A percentile compares a stretch with the other conserved stretches of the same genome.
phyloP scores from a whole-genome alignment of 2,888 invertebrate species.

The Lycophotia porphyrea region DNA sequence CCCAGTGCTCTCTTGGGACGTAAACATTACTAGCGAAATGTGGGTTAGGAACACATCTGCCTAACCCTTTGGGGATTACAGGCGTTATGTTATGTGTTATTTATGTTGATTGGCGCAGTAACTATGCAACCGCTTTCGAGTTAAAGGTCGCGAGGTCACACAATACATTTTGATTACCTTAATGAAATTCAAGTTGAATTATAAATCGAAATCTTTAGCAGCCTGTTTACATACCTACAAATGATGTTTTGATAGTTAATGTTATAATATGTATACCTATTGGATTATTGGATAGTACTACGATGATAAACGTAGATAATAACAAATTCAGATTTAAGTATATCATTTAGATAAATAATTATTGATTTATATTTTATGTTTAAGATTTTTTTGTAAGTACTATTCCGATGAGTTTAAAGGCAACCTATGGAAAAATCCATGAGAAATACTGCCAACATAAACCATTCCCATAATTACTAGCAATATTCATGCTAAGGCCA shows the following conservation, averaged over 20 bases:
- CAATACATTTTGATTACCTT: background rate
- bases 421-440: constrained; percentile 8
- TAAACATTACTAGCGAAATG: too few relatives aligned
- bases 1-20: too few relatives aligned
- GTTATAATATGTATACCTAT: constrained; percentile 1
- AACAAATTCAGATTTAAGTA: background rate
- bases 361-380: too few relatives aligned
- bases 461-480: constrained; percentile 15
- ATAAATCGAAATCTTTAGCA: background rate
- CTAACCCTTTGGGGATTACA: too few relatives aligned
- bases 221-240: constrained; percentile 2
- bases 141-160: constrained; percentile 2
- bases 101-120: constrained; percentile 2
- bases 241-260: constrained; percentile 15
- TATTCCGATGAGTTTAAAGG: background rate
- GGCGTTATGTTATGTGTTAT: background rate
- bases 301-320: background rate
- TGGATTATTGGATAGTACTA: constrained; percentile 1
- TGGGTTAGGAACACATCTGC: too few relatives aligned
- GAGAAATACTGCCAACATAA: constrained; percentile 25
- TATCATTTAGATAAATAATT: too few relatives aligned
- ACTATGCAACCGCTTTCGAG: background rate
- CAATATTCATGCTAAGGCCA: constrained; percentile 8
- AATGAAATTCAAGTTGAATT: constrained; percentile 2
- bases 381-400: too few relatives aligned